Percentiles rank a stretch among this genome's conserved stretches.
These are phyloP conservation scores for Carterocephalus palaemon DNA, from an alignment of 2,888 invertebrate genomes.

Conservation along the genomic window DNA sequence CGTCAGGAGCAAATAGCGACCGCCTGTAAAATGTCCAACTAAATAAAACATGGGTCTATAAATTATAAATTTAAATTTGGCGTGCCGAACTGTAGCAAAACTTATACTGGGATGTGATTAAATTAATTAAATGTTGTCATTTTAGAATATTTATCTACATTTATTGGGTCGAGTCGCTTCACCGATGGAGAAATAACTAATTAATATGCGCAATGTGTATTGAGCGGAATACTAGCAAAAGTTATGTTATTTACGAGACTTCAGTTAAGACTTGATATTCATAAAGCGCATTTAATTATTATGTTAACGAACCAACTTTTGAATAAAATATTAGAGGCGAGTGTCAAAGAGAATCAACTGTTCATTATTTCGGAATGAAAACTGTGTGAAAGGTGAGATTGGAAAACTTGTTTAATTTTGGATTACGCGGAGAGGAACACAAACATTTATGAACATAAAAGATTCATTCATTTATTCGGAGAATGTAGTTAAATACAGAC, in stretches of 20 bases:
- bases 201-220: slow-evolving; percentile 73
- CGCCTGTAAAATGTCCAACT: slow-evolving; percentile 4
- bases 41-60: slow-evolving; percentile 15
- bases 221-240: slow-evolving; percentile 67
- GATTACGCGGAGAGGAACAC: slow-evolving; percentile 40
- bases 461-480: slow-evolving; percentile 58
- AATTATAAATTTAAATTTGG: slow-evolving; percentile 21
- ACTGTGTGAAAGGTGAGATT: slow-evolving; percentile 37
- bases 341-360: slow-evolving; percentile 69
- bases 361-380: slow-evolving; percentile 50
- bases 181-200: slow-evolving; percentile 37
- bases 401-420: slow-evolving; percentile 44
- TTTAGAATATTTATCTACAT: slow-evolving; percentile 25
- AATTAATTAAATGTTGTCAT: slow-evolving; percentile 26
- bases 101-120: slow-evolving; percentile 21
- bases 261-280: slow-evolving; percentile 73
- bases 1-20: slow-evolving; percentile 19
- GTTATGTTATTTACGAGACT: slow-evolving; percentile 69
- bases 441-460: slow-evolving; percentile 32
- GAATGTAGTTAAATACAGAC: slow-evolving; percentile 70
- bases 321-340: slow-evolving; percentile 73
- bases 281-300: slow-evolving; percentile 77
- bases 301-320: slow-evolving; percentile 75
- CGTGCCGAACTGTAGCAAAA: slow-evolving; percentile 18
- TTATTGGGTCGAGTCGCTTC: slow-evolving; percentile 26